These are phyloP conservation scores for Ganaspis brasiliensis DNA, from an alignment of 2,888 invertebrate genomes.

Conservation along the genomic window DNA sequence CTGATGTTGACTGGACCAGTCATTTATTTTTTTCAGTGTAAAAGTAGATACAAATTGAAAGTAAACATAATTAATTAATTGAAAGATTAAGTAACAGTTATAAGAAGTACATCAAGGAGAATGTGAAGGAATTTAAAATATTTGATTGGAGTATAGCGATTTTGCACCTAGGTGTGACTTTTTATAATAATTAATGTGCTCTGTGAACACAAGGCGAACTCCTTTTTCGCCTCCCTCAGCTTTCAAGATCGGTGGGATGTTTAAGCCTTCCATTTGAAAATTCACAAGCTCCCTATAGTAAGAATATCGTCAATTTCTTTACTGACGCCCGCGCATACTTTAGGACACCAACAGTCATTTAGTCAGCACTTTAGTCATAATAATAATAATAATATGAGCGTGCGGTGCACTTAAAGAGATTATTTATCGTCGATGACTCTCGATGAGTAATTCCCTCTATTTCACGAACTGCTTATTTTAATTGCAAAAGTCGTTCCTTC, in stretches of 20 bases:
- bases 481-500: background rate
- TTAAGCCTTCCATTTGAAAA: conserved; percentile 13
- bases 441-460: conserved; percentile 8
- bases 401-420: conserved; percentile 22
- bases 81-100: too few relatives aligned
- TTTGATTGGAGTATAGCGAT: background rate
- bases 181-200: conserved; percentile 30
- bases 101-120: too few relatives aligned
- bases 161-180: conserved; percentile 2
- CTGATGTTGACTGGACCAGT: too few relatives aligned
- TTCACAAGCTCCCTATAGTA: conserved; percentile 13
- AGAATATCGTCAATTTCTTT: conserved; percentile 59
- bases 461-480: background rate
- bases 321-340: conserved; percentile 58
- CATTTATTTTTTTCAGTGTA: too few relatives aligned
- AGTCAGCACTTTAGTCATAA: conserved; percentile 19
- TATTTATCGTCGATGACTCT: conserved; percentile 15
- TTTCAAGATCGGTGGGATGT: conserved; percentile 19
- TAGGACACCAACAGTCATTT: conserved; percentile 23
- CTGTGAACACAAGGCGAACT: conserved; percentile 10
- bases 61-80: too few relatives aligned
- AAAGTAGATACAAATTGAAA: too few relatives aligned
- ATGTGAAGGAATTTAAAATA: background rate
- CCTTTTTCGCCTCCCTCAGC: conserved; percentile 12
- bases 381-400: conserved; percentile 19